Conservation (phyloP, 2,113 vertebrate species). For the Salvelinus namaycush region DNA sequence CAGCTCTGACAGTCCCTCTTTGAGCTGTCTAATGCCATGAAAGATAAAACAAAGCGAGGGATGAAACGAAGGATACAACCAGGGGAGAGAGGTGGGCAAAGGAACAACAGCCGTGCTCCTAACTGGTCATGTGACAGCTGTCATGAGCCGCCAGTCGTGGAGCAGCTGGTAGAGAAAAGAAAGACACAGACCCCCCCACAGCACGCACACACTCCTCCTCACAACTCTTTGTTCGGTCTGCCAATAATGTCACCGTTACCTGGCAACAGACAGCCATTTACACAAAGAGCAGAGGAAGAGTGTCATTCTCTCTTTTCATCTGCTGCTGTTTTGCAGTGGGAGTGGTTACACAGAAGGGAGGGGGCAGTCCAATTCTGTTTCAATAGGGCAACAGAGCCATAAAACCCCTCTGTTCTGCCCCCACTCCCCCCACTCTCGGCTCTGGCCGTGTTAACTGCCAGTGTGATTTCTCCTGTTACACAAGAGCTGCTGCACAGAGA, state of each 20-base stretch:
- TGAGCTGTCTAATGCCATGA: no score
- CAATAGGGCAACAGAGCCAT: slow-evolving; percentile 10
- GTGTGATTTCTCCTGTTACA: slow-evolving; percentile 34
- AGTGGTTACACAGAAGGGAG: neutral
- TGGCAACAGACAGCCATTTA: slow-evolving; percentile 26
- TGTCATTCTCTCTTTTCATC: neutral
- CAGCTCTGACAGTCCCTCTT: no score
- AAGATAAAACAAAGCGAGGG: neutral
- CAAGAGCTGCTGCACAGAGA: slow-evolving; percentile 42
- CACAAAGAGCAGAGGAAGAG: slow-evolving; percentile 10
- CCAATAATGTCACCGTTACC: slow-evolving; percentile 31
- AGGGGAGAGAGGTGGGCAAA: neutral
- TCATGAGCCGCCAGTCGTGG: neutral
- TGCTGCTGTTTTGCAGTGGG: neutral
- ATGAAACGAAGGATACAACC: neutral
- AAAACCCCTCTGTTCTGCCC: slow-evolving; percentile 10
- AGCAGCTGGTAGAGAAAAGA: slow-evolving; percentile 15
- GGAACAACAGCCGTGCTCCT: neutral
- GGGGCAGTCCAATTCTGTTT: slow-evolving; percentile 19
- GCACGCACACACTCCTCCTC: neutral
- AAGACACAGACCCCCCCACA: neutral
- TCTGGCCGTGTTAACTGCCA: slow-evolving; percentile 25
- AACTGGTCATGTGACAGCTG: slow-evolving; percentile 18
- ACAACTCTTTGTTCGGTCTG: slow-evolving; percentile 7
- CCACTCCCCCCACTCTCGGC: neutral